Conservation (phyloP, 2,113 vertebrate genomes). For the Brevimyrus niger region DNA sequence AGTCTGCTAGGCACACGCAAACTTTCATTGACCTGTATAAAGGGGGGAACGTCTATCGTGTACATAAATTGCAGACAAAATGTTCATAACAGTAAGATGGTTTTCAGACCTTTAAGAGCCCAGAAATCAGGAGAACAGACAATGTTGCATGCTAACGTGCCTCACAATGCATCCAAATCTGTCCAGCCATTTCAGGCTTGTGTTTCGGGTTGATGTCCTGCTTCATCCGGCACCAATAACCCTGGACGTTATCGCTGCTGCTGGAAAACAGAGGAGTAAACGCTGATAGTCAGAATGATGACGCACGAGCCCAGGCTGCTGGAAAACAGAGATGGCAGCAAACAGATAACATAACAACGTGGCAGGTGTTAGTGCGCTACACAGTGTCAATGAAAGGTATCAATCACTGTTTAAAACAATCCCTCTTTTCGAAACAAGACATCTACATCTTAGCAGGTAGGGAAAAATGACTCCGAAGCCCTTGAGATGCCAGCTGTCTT, state of each 20-base stretch:
- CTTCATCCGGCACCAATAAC: neutral
- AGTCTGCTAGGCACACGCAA: neutral
- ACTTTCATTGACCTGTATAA: neutral
- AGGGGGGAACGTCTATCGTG: neutral
- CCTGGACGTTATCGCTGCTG: neutral
- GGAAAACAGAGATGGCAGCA: neutral
- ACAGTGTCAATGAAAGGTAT: neutral
- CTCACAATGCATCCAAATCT: neutral
- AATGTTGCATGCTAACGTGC: neutral
- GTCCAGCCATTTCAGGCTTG: neutral
- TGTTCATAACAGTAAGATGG: neutral
- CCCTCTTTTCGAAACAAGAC: neutral
- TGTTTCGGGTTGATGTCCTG: neutral
- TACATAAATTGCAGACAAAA: neutral
- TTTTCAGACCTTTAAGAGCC: neutral
- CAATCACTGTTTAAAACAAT: neutral
- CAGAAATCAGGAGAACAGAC: neutral
- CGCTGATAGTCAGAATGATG: constrained; percentile 5
- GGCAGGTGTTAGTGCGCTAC: constrained; percentile 11
- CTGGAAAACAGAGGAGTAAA: constrained; percentile 3
- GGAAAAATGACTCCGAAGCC: constrained; percentile 2
- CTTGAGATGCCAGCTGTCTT: constrained; percentile 14
- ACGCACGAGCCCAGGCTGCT: neutral
- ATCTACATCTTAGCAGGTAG: constrained; percentile 12
- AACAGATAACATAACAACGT: neutral